These are phyloP conservation scores for Tineola bisselliella DNA, from an alignment of 2,888 invertebrate species.

Conservation along the genomic window DNA sequence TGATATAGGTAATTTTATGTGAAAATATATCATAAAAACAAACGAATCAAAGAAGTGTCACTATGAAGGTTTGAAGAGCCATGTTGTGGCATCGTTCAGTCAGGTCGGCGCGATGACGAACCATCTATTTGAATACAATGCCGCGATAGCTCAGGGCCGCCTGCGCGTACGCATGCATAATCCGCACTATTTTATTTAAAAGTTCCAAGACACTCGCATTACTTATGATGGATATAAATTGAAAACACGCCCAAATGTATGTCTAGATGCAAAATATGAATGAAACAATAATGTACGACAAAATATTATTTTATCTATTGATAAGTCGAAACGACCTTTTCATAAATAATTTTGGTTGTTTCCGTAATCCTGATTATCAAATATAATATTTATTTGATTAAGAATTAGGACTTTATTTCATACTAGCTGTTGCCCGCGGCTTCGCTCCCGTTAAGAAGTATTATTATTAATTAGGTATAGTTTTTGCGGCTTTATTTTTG, in stretches of 20 bases:
- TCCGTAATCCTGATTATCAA: background rate
- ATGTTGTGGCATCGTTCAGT: background rate
- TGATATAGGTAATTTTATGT: too few species aligned
- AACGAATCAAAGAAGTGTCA: background rate
- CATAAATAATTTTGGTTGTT: background rate
- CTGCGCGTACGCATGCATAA: conserved; percentile 55
- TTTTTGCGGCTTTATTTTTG: too few species aligned
- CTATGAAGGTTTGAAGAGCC: background rate
- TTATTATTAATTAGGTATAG: too few species aligned
- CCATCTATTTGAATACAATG: conserved; percentile 61
- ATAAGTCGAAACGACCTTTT: background rate
- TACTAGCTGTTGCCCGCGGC: too few species aligned
- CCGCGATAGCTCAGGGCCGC: conserved; percentile 59
- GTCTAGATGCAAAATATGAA: conserved; percentile 21
- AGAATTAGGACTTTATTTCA: too few species aligned
- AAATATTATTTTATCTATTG: background rate
- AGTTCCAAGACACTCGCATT: conserved; percentile 45
- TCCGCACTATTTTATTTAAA: conserved; percentile 44
- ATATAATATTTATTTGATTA: too few species aligned
- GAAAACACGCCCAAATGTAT: conserved; percentile 27
- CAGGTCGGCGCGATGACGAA: conserved; percentile 31
- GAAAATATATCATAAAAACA: background rate
- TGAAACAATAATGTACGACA: background rate
- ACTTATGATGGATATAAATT: conserved; percentile 32
- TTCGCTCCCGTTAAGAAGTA: too few species aligned